Evolutionary conservation across 2,888 invertebrate genomes (phyloP).

Genomic region (Achlya flavicornis): DNA sequence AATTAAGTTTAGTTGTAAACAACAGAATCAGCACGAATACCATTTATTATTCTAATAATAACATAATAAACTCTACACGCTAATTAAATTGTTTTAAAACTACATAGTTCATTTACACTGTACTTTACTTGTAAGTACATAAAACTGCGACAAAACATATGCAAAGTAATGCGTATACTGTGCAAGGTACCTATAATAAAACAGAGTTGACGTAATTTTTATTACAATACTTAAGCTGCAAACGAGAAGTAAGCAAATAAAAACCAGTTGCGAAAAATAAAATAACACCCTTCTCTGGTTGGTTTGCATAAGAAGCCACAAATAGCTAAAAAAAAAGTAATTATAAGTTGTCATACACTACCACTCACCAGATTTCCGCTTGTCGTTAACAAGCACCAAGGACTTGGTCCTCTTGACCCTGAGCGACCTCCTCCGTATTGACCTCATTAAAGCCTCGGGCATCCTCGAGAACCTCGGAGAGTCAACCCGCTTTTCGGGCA

Average conservation of each 20-base stretch:
- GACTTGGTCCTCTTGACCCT: slow-evolving; percentile 90
- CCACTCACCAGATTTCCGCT: slow-evolving; percentile 91
- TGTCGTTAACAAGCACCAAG: slow-evolving; percentile 88
- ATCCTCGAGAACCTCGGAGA: slow-evolving; percentile 85
- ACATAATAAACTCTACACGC: too few species aligned
- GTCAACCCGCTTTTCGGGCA: slow-evolving; percentile 86
- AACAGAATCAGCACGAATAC: too few species aligned
- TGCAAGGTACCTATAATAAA: background rate
- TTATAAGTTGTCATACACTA: slow-evolving; percentile 62
- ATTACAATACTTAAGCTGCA: background rate
- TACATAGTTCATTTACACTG: too few species aligned
- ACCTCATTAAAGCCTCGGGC: slow-evolving; percentile 90
- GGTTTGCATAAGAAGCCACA: background rate
- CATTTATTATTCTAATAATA: too few species aligned
- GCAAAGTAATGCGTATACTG: background rate
- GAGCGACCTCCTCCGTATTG: slow-evolving; percentile 87
- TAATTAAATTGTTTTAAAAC: too few species aligned
- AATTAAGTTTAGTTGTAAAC: too few species aligned
- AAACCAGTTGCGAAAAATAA: background rate
- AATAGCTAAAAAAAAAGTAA: background rate
- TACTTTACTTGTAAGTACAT: background rate
- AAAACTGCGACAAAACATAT: background rate
- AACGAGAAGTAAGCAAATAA: background rate
- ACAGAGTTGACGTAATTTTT: background rate
- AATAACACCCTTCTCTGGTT: background rate